A percentile compares a stretch with the other conserved stretches of the same genome.
Conservation (phyloP, 2,113 vertebrate species). For the Aegithalos caudatus region DNA sequence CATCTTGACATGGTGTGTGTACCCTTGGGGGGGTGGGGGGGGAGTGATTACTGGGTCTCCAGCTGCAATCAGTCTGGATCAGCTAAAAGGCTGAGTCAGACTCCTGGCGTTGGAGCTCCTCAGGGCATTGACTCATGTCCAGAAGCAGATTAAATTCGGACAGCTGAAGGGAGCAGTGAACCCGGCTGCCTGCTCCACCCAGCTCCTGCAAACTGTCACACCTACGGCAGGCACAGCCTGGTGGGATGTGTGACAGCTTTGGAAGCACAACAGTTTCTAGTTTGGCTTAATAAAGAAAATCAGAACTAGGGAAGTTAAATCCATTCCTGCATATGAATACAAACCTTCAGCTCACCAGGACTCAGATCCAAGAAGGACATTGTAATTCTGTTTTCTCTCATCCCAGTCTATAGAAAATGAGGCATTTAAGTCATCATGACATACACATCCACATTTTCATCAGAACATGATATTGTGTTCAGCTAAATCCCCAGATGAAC, state of each 20-base stretch:
- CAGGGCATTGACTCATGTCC: slow-evolving; percentile 33
- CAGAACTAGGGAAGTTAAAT: background rate
- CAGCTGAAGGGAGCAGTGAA: background rate
- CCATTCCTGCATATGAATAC: background rate
- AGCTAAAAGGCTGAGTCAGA: slow-evolving; percentile 30
- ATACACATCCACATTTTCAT: background rate
- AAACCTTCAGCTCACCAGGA: background rate
- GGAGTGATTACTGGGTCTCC: slow-evolving; percentile 37
- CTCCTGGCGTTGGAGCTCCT: background rate
- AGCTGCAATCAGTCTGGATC: slow-evolving; percentile 45
- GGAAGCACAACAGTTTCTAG: background rate
- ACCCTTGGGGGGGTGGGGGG: no score
- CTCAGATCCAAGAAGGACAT: background rate
- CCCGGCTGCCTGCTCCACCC: background rate
- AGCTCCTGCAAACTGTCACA: background rate
- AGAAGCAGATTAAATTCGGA: background rate
- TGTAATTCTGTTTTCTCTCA: background rate
- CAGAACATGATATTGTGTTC: background rate
- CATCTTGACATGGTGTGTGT: background rate
- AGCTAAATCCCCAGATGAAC: background rate
- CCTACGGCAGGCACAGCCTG: background rate
- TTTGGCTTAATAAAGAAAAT: background rate
- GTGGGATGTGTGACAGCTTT: background rate
- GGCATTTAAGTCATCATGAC: background rate
- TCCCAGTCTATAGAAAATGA: background rate